phyloP scores from a whole-genome alignment of 2,113 vertebrate species.

The Odocoileus hemionus region DNA sequence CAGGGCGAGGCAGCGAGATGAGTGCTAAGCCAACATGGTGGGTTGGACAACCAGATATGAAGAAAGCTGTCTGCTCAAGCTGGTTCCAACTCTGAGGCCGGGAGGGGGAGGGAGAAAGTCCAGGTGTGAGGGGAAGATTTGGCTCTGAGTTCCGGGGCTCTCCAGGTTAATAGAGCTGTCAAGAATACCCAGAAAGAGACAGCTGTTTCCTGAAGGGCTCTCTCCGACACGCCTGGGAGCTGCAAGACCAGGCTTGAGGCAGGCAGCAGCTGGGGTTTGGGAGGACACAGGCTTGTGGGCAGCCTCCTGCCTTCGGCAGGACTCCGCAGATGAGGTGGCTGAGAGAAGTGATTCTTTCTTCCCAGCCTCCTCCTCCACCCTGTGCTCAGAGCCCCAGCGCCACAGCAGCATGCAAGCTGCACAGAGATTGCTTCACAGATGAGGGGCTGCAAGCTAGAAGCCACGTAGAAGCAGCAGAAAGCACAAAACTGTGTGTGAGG shows the following conservation, averaged over 20 bases:
- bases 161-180: conserved; percentile 32
- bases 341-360: conserved; percentile 25
- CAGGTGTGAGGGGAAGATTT: conserved; percentile 16
- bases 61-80: not conserved
- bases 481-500: not conserved
- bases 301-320: conserved; percentile 41
- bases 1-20: not conserved
- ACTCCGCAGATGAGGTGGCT: not conserved
- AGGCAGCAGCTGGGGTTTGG: conserved; percentile 32
- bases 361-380: conserved; percentile 5
- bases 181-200: conserved; percentile 32
- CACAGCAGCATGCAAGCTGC: not conserved
- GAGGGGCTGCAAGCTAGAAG: not conserved
- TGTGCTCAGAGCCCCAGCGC: not conserved
- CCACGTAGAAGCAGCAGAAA: not conserved
- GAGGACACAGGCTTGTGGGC: conserved; percentile 45
- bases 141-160: not conserved
- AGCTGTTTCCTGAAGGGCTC: conserved; percentile 28
- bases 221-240: not conserved
- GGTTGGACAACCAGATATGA: not conserved
- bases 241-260: conserved; percentile 52
- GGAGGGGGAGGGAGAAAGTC: not conserved
- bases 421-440: conserved; percentile 16
- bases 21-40: not conserved
- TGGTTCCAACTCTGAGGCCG: not conserved